phyloP scores from a whole-genome alignment of 2,888 invertebrate genomes.

The Incurvaria masculella region DNA sequence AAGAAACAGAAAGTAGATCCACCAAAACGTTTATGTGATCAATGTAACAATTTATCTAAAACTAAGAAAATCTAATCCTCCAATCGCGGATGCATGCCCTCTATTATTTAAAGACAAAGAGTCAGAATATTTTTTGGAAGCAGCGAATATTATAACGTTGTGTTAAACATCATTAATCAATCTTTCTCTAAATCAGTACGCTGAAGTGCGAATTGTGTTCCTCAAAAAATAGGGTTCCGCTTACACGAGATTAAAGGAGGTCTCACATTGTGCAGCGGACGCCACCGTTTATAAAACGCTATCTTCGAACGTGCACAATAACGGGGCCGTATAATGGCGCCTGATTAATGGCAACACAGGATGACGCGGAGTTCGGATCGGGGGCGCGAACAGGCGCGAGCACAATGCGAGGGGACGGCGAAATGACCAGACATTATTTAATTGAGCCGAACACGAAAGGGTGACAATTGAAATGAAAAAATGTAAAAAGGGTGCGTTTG shows the following conservation, averaged over 20 bases:
- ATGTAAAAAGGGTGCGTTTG: slow-evolving; percentile 47
- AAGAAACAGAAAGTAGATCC: not conserved
- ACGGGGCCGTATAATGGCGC: slow-evolving; percentile 51
- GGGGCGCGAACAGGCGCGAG: slow-evolving; percentile 41
- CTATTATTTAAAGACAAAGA: too few species aligned
- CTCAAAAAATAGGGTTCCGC: slow-evolving; percentile 23
- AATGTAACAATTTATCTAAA: too few species aligned
- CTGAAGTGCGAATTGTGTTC: not conserved
- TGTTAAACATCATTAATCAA: slow-evolving; percentile 38
- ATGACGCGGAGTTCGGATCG: slow-evolving; percentile 41
- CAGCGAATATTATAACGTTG: too few species aligned
- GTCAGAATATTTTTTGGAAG: too few species aligned
- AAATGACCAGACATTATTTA: slow-evolving; percentile 59
- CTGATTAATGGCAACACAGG: slow-evolving; percentile 52
- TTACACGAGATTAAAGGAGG: slow-evolving; percentile 51
- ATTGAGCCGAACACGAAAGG: slow-evolving; percentile 54
- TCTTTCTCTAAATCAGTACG: slow-evolving; percentile 24
- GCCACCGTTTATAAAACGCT: slow-evolving; percentile 55
- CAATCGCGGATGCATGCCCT: too few species aligned
- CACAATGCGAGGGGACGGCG: slow-evolving; percentile 24
- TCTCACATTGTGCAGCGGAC: slow-evolving; percentile 46
- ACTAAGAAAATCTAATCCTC: too few species aligned
- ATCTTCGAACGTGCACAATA: slow-evolving; percentile 56
- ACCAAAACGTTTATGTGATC: not conserved
- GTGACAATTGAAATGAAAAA: slow-evolving; percentile 51